Base-by-base conservation (phyloP, 2,888 invertebrate genomes). In the Clostera curtula region DNA sequence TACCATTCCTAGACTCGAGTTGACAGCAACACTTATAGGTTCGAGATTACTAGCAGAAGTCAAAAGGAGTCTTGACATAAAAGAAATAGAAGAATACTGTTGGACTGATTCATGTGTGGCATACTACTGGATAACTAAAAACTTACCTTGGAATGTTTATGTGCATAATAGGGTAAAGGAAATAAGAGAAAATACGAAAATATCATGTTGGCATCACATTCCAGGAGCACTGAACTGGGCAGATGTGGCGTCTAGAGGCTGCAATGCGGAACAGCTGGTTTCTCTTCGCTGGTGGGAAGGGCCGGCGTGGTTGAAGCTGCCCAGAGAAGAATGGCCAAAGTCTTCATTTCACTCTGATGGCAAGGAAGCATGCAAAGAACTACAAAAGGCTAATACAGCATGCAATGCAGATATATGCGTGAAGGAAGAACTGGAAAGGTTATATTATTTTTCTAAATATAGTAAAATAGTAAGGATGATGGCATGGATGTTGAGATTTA, bases 231-330 rank as follows among this genome's bases (percentile, higher is more conserved):
- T 4, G 0, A 43, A 43, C 11, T 24, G 21, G 9, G 42, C 42
- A 11, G 42, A 43, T 12, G 4, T 42, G 3, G 18, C 29, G 9
- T 43, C 40, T 1, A 24, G 43, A 7, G 40, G 43, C 8, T 36
- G 36, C 20, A 24, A 24, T 17, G 29, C 39, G 2, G 12, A 31
- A 5, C 6, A 10, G 5, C 30, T 42, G 3, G 5, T 35, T 1
- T 10, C 14, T 3, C 6, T 5, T 5, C 26, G 24, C 5, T 39
- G 42, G 42, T 34, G 25, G 35, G 19, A 26, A 8, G 39, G 39
- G 5, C 40, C 40, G 4, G 14, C n/a, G 1, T 40, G 32, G 33
- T 12, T 40, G 8, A 10, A 3, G 1, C 5, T 5, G 1, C 1
- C n/a, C 1, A 2, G 3, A 10, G 24, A 28, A 3, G 2, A 11